Conservation (phyloP, 2,797 vertebrate genomes). For the Eulemur albifrons region DNA sequence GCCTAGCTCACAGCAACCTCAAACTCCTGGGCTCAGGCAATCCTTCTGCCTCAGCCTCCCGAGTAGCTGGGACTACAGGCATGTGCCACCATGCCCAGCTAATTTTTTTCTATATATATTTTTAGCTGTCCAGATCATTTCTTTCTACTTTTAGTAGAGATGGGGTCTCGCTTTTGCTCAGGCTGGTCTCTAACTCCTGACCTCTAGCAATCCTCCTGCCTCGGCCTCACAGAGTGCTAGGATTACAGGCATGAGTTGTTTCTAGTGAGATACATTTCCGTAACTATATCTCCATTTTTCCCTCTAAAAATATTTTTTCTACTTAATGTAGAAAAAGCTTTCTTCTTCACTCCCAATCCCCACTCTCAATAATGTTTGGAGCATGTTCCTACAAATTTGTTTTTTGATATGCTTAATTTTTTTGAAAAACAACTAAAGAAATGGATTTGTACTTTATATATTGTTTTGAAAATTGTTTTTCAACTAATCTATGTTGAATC, state of each 20-base stretch:
- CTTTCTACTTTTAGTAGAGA: too few relatives aligned
- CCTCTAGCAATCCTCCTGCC: too few relatives aligned
- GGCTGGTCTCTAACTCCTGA: too few relatives aligned
- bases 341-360: neutral
- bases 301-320: neutral
- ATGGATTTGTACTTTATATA: neutral
- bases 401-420: neutral
- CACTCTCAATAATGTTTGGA: neutral
- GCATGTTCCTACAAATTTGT: neutral
- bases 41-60: too few relatives aligned
- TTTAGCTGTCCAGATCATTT: too few relatives aligned
- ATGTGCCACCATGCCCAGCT: too few relatives aligned
- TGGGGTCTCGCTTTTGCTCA: too few relatives aligned
- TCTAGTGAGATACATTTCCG: neutral
- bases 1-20: too few relatives aligned
- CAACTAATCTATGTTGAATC: neutral
- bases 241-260: neutral
- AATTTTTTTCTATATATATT: too few relatives aligned
- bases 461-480: conserved; percentile 37
- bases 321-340: neutral
- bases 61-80: too few relatives aligned
- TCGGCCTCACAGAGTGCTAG: too few relatives aligned
- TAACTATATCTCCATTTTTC: neutral
- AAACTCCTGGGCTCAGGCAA: too few relatives aligned
- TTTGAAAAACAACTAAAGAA: neutral